These are phyloP conservation scores for Ciconia nigra DNA, from an alignment of 2,797 vertebrate species.

Conservation along the genomic window DNA sequence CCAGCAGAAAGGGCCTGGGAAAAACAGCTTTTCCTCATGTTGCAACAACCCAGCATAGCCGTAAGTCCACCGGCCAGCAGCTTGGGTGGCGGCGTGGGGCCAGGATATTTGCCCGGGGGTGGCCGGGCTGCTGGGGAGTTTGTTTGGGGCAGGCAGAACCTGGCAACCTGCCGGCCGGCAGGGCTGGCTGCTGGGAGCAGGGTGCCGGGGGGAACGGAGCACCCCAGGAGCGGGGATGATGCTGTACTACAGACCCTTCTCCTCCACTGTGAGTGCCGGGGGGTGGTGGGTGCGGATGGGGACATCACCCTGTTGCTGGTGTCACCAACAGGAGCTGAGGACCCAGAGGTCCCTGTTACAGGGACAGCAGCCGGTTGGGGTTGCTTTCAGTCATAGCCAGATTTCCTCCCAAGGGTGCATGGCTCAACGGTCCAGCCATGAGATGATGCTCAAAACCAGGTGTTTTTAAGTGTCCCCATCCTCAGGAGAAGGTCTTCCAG, in stretches of 20 bases:
- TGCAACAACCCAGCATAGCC: fast-evolving
- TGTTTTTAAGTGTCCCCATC: not conserved
- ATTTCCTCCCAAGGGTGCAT: not conserved
- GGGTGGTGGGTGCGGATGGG: not conserved
- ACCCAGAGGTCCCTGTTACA: too few relatives aligned
- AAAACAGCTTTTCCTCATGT: not conserved
- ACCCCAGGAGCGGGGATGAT: not conserved
- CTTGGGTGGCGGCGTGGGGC: fast-evolving
- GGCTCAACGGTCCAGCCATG: fast-evolving
- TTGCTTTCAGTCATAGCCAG: fast-evolving
- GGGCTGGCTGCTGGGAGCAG: not conserved
- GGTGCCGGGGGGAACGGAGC: too few relatives aligned
- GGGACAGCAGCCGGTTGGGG: not conserved
- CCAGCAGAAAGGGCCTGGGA: not conserved
- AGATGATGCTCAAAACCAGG: not conserved
- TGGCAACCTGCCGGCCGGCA: constrained; percentile 8
- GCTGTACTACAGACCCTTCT: constrained; percentile 50
- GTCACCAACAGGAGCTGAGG: not conserved
- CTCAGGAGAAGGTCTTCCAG: not conserved
- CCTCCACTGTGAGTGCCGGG: constrained; percentile 35
- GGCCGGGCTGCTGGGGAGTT: not conserved
- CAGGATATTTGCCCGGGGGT: fast-evolving
- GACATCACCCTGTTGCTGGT: fast-evolving
- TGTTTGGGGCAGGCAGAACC: constrained; percentile 21
- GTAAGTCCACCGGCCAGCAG: not conserved